These are phyloP conservation scores for Habrosyne pyritoides DNA, from an alignment of 2,888 invertebrate species.

Conservation along the genomic window DNA sequence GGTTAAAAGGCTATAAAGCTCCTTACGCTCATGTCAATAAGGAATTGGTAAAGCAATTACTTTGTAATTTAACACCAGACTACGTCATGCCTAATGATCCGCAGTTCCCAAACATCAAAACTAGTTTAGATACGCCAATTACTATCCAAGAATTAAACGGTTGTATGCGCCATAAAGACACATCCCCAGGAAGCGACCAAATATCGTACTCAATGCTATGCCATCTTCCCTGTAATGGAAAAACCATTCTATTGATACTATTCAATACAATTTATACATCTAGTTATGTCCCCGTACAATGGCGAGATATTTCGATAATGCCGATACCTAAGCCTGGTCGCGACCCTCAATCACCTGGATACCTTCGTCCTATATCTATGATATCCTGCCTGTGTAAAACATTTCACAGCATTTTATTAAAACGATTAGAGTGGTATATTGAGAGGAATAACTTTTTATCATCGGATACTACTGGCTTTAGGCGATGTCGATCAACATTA, in stretches of 20 bases:
- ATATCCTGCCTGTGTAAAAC: constrained; percentile 26
- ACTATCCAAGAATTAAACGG: constrained; percentile 6
- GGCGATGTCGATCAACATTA: too few relatives aligned
- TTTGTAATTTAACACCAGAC: too few relatives aligned
- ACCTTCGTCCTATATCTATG: constrained; percentile 5
- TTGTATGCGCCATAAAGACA: constrained; percentile 14
- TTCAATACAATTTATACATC: constrained; percentile 13
- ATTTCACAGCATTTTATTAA: constrained; percentile 23
- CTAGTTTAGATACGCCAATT: constrained; percentile 1
- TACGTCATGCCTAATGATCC: too few relatives aligned
- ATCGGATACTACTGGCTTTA: constrained; percentile 3
- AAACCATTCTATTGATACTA: constrained; percentile 11
- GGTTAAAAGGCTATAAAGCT: too few relatives aligned
- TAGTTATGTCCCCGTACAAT: constrained; percentile 12
- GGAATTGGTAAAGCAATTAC: too few relatives aligned
- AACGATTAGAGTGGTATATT: constrained; percentile 26
- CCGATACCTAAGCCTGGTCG: constrained; percentile 1
- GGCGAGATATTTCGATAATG: not conserved
- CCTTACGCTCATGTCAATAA: too few relatives aligned
- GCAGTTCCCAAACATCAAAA: too few relatives aligned
- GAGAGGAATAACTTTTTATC: constrained; percentile 8
- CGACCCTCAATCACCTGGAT: not conserved
- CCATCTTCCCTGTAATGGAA: constrained; percentile 13
- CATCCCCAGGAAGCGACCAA: constrained; percentile 11
- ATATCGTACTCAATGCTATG: constrained; percentile 22